Percentiles rank a stretch among this genome's conserved stretches.
Conservation (phyloP, 2,113 vertebrate genomes). For the Coptodon bakossiorum region DNA sequence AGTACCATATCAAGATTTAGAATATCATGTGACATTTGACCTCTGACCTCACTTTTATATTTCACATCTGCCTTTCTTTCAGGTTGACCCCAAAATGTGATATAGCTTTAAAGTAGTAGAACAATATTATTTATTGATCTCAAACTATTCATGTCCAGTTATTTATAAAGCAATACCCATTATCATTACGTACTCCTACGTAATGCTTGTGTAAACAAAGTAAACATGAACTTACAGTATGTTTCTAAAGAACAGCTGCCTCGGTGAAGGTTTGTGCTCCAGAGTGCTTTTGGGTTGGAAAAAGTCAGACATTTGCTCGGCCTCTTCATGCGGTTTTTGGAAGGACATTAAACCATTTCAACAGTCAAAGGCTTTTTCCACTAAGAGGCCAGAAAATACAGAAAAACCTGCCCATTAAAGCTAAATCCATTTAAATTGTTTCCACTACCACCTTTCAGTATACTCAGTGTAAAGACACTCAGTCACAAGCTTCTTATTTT, state of each 20-base stretch:
- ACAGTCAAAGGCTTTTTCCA: too few relatives aligned
- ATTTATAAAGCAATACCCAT: not conserved
- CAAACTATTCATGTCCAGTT: not conserved
- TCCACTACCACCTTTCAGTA: not conserved
- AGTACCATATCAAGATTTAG: not conserved
- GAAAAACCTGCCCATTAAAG: too few relatives aligned
- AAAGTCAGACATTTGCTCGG: too few relatives aligned
- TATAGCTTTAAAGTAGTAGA: not conserved
- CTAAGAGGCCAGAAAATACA: too few relatives aligned
- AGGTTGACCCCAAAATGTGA: not conserved
- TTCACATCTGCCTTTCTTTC: not conserved
- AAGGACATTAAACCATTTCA: too few relatives aligned
- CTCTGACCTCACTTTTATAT: too few relatives aligned
- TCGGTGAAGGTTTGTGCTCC: not conserved
- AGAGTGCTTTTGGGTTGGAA: not conserved
- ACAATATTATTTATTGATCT: not conserved
- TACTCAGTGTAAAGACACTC: too few relatives aligned
- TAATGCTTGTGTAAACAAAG: not conserved
- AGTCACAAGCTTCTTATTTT: too few relatives aligned
- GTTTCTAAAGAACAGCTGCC: not conserved
- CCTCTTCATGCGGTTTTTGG: too few relatives aligned
- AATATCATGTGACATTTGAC: not conserved
- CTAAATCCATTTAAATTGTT: not conserved
- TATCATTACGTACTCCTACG: rapidly evolving
- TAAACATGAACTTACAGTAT: not conserved